Evolutionary conservation across 2,888 invertebrate genomes (phyloP), one percentile per base, ranked within the genome.

Genomic region (Caenorhabditis parvicauda): DNA sequence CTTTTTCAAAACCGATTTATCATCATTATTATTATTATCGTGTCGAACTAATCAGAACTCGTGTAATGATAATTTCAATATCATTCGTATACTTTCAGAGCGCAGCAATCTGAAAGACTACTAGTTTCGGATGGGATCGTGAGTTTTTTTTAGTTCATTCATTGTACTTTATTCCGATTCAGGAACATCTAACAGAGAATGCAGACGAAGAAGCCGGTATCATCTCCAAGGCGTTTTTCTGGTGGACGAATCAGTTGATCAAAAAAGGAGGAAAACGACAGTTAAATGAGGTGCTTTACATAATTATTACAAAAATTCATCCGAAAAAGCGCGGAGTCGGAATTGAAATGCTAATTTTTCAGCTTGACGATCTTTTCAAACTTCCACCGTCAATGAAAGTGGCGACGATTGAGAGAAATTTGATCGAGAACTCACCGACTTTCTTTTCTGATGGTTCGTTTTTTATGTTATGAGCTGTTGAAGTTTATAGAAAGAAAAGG

Each of bases 311-410:
- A 9, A 9, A 19, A 41, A 9, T 41, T n/a, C 42, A 19, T 41
- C 9, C 35, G 35, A 32, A 41, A 41, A 41, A 41, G n/a, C n/a
- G n/a, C n/a, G n/a, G n/a, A n/a, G n/a, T n/a, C n/a, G n/a, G n/a
- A n/a, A n/a, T n/a, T n/a, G n/a, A n/a, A n/a, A n/a, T 25, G 27
- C 9, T 21, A 17, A 14, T 35, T 17, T n/a, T 57, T 54, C 37
- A 74, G 72, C 84, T 89, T 0, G 91, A 91, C 75, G 91, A 91
- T 82, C 83, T 92, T 0, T 91, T 88, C 83, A 90, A 91, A 81
- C 83, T 92, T 52, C 92, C 90, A 0, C 84, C 86, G 24, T 83
- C 86, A 44, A 83, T 89, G 62, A 85, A 86, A 56, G 87, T 88
- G 67, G 84, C 85, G 2, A 84, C 85, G 77, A 84, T 89, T 4